Evolutionary conservation across 2,888 invertebrate genomes (phyloP).

Genomic region (Chydorus sphaericus): DNA sequence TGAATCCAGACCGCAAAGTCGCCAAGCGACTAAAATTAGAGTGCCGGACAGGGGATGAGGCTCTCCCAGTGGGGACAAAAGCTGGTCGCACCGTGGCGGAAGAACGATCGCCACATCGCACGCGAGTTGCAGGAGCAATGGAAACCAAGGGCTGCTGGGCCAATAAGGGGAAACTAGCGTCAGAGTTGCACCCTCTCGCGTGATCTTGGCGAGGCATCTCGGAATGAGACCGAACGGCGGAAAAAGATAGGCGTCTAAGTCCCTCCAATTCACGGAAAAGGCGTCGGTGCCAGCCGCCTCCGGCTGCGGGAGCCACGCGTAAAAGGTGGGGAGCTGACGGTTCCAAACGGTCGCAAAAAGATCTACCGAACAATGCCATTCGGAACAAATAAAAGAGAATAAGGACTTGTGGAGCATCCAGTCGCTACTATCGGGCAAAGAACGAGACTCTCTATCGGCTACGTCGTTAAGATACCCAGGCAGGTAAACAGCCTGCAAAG

Average conservation of each 20-base stretch:
- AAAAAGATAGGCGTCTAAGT: background rate
- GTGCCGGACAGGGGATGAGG: background rate
- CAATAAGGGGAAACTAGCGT: background rate
- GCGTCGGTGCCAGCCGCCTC: background rate
- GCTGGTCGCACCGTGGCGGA: background rate
- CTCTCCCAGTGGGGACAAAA: background rate
- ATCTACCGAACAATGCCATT: background rate
- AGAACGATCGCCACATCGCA: background rate
- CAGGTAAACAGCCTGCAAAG: background rate
- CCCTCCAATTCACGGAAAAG: background rate
- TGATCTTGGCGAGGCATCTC: background rate
- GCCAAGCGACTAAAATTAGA: background rate
- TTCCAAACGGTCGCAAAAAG: background rate
- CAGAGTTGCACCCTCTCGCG: background rate
- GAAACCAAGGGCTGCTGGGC: background rate
- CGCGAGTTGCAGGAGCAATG: background rate
- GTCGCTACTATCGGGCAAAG: background rate
- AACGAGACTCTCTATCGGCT: background rate
- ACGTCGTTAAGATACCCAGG: background rate
- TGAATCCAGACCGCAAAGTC: background rate
- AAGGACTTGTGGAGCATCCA: background rate
- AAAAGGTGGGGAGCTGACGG: background rate
- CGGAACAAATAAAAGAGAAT: background rate
- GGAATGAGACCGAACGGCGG: background rate
- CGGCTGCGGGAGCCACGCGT: background rate